Conservation (phyloP, 2,888 invertebrate species). For the Aphelenchoides bicaudatus region DNA sequence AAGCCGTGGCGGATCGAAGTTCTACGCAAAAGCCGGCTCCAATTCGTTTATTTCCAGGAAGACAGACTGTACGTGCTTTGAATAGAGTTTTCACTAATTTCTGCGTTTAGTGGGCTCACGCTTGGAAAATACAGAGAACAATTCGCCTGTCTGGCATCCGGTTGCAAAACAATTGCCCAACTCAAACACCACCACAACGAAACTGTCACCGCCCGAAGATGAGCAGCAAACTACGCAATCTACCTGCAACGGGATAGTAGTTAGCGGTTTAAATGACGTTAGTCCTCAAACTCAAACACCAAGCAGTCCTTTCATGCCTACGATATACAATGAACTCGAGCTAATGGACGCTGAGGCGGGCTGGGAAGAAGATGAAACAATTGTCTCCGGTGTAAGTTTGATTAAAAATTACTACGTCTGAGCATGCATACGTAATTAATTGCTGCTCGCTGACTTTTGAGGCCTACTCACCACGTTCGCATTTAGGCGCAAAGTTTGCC, state of each 20-base stretch:
- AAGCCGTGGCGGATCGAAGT: background rate
- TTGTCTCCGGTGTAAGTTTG: too few species aligned
- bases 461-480: too few species aligned
- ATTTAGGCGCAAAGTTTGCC: too few species aligned
- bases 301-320: slow-evolving; percentile 20
- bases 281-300: background rate
- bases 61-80: background rate
- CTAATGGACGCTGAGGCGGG: slow-evolving; percentile 45
- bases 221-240: background rate
- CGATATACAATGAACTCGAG: slow-evolving; percentile 27
- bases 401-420: too few species aligned
- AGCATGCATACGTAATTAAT: too few species aligned
- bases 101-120: background rate
- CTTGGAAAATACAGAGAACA: background rate
- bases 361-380: slow-evolving; percentile 40
- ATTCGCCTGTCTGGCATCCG: slow-evolving; percentile 16
- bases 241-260: background rate
- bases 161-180: slow-evolving; percentile 5
- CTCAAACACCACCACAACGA: slow-evolving; percentile 12
- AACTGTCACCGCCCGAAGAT: slow-evolving; percentile 4
- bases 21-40: slow-evolving; percentile 6
- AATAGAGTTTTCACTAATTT: background rate
- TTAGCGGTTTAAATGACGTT: background rate
- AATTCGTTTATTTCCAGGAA: background rate
- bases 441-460: too few species aligned